Evolutionary conservation across 2,113 vertebrate species (phyloP), one percentile per base, ranked within the genome.

Genomic region (Gnathonemus longibarbis): DNA sequence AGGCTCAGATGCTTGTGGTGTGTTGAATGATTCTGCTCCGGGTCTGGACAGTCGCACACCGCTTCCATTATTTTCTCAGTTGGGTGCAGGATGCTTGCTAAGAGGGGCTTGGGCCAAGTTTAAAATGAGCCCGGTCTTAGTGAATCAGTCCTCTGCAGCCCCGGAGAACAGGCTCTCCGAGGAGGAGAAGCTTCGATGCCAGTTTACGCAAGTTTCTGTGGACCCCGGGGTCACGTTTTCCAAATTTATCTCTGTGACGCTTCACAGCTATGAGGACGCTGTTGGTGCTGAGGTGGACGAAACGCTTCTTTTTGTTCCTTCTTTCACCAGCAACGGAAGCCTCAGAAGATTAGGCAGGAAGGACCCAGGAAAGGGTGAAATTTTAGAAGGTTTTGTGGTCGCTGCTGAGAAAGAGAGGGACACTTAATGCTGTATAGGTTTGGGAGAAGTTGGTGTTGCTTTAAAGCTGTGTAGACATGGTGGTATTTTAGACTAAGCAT

Each of bases 1-100:
- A 91, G 90, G 58, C 50, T 88, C 10, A 31, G 35, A 93, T 90
- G 88, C 91, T 90, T 85, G 53, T 85, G 31, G 45, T 66, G 31
- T 31, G 80, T 77, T 45, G 50, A 62, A 7, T 89, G 77, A 19
- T 53, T 39, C 27, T 89, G 45, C 56, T 88, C 46, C 35, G 17
- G 24, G 48, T 42, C 19, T 77, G 89, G 85, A 15, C 11, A 10
- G n/a, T 74, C 56, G 9, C 62, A 31, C 62, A 31, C 27, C 0
- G n/a, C 62, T 70, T 31, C 48, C 93, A 27, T 92, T 92, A 89
- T 31, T 17, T 39, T n/a, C 46, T 24, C 42, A 45, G 80, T 13
- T 24, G 83, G 83, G 83, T 85, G 83, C 35, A 42, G 31, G 31
- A 17, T 80, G 74, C 74, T 19, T 19, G 35, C 74, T 80, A 27